phyloP scores from a whole-genome alignment of 2,797 vertebrate genomes.

The Arctocebus calabarensis region DNA sequence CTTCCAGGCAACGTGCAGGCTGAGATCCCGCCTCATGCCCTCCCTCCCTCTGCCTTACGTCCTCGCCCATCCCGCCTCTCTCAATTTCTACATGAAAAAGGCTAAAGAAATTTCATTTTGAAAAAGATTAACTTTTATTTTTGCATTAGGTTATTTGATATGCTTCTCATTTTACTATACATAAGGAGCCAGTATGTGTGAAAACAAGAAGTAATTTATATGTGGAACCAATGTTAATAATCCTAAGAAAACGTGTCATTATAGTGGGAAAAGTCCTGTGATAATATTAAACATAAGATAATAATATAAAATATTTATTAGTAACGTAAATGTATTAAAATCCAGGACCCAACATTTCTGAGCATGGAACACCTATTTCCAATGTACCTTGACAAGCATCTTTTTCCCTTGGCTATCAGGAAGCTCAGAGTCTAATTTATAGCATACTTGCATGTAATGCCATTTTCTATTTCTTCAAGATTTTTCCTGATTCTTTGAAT shows the following conservation, averaged over 20 bases:
- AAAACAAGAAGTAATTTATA: not conserved
- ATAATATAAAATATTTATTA: slow-evolving; percentile 20
- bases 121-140: not conserved
- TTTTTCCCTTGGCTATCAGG: not conserved
- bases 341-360: not conserved
- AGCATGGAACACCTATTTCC: not conserved
- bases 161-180: slow-evolving; percentile 27
- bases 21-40: too few species aligned
- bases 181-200: not conserved
- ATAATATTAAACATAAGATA: not conserved
- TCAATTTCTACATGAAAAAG: not conserved
- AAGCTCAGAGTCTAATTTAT: slow-evolving; percentile 6
- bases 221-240: slow-evolving; percentile 23
- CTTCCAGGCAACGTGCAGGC: too few species aligned
- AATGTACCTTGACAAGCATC: not conserved
- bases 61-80: too few species aligned
- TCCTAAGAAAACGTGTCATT: slow-evolving; percentile 12
- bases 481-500: slow-evolving; percentile 31
- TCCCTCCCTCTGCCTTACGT: too few species aligned
- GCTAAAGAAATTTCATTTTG: slow-evolving; percentile 13
- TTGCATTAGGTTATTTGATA: slow-evolving; percentile 26
- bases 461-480: not conserved
- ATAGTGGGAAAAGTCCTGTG: not conserved
- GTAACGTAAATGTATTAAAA: slow-evolving; percentile 52
- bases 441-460: not conserved